Conservation (phyloP, 1,140 invertebrate genomes). For the Mizuhopecten yessoensis region DNA sequence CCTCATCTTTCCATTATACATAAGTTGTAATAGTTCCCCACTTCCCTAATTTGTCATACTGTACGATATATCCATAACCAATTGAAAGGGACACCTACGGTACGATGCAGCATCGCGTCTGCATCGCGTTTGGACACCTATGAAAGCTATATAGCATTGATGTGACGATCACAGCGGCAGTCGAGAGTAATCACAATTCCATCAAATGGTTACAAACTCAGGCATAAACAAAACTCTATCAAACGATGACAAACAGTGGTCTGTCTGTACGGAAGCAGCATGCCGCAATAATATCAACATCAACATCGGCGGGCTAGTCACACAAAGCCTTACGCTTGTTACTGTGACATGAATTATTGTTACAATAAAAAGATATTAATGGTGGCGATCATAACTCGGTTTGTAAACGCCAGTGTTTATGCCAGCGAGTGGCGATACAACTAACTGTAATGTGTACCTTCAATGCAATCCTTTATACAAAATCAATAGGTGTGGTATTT, state of each 20-base stretch:
- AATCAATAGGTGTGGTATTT: background rate
- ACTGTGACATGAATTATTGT: background rate
- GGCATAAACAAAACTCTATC: background rate
- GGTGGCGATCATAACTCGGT: constrained; percentile 4
- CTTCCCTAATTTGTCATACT: background rate
- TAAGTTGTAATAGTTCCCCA: background rate
- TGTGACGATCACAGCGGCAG: no score
- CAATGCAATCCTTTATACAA: background rate
- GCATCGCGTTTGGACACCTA: no score
- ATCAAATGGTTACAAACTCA: no score
- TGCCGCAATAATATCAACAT: background rate
- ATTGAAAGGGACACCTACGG: no score
- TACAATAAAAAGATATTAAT: constrained; percentile 26
- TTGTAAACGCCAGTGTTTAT: background rate
- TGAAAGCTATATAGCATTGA: no score
- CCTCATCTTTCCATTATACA: background rate
- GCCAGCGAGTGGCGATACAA: background rate
- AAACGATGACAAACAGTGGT: background rate
- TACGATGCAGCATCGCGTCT: no score
- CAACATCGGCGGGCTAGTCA: background rate
- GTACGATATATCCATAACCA: no score
- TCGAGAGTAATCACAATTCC: no score
- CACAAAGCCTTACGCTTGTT: background rate
- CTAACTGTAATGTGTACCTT: background rate
- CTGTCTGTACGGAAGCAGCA: background rate